A percentile compares a stretch with the other conserved stretches of the same genome.
Conservation (phyloP, 1,140 invertebrate species). For the Agrilus planipennis region DNA sequence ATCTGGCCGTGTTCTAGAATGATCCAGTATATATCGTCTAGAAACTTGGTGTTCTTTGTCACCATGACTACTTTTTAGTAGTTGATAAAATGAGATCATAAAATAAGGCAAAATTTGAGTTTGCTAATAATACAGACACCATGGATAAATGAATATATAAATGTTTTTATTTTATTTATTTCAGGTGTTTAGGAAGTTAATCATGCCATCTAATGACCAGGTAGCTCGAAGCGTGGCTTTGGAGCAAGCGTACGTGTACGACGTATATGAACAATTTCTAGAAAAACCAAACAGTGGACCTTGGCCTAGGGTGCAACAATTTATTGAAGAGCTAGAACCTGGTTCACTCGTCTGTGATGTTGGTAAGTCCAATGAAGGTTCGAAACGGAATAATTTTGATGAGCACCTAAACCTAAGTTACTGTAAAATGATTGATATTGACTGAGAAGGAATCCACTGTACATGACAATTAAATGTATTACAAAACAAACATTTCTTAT, state of each 20-base stretch:
- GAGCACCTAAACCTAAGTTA: no score
- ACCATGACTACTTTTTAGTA: no score
- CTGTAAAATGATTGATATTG: no score
- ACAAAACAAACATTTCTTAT: no score
- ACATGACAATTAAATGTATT: no score
- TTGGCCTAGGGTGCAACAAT: slow-evolving; percentile 77
- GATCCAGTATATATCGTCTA: no score
- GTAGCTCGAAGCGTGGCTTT: slow-evolving; percentile 68
- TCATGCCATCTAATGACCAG: slow-evolving; percentile 40
- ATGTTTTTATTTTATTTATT: slow-evolving; percentile 9
- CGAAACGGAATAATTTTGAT: background rate
- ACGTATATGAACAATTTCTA: slow-evolving; percentile 83
- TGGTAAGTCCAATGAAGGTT: slow-evolving; percentile 44
- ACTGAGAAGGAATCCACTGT: no score
- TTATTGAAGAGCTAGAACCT: slow-evolving; percentile 76
- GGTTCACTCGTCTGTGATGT: slow-evolving; percentile 88
- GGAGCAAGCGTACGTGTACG: slow-evolving; percentile 89
- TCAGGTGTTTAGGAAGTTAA: slow-evolving; percentile 9
- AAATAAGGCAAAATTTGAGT: no score
- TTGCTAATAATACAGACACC: no score
- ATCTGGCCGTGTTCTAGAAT: no score
- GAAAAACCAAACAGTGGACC: slow-evolving; percentile 55
- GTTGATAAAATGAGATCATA: no score
- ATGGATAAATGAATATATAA: slow-evolving; percentile 11
- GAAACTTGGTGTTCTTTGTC: no score